Base-by-base conservation (phyloP, 2,797 vertebrate species). In the Epinephelus malabaricus region DNA sequence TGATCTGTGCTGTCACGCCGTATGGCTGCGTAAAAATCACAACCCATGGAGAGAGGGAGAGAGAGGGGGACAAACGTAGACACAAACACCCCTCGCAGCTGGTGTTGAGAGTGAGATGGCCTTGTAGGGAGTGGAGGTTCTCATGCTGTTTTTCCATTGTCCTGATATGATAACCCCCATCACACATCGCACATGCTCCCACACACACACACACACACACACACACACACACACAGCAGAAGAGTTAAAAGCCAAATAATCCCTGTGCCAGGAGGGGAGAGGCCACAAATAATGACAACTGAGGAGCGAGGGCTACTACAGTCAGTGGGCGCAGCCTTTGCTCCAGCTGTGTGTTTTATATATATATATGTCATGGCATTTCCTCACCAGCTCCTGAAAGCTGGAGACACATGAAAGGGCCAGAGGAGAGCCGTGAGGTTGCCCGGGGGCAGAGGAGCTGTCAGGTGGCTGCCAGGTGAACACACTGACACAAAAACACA, bases 1-100 rank as follows among this genome's bases (percentile, higher is more conserved):
- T 94, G 92, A 90, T 92, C 92, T 92, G 89, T 91, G 88, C 88
- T 91, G 92, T 92, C 90, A 91, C 74, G 90, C 86, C 72, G 85
- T 92, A 90, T 91, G 89, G 86, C 85, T 86, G 89, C 59, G 73
- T 89, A 90, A 93, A 94, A 94, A 91, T 92, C 91, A 93, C 88
- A 90, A 89, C 66, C 90, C 92, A 71, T 92, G 88, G 79, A 91
- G 76, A 84, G 78, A 81, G 69, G 73, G 69, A 53, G 54, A 81
- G 56, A 54, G 53, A 27, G 25, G 23, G 18, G 50, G 46, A 65
- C 23, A 59, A 69, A 80, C 34, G 58, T 25, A 85, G 81, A 88
- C 72, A 73, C 86, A 88, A 89, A 89, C 91, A 89, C 59, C 62
- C 85, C 70, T 73, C 43, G 19, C 93, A 94, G 90, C 92, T 94